Evolutionary conservation across 1,140 invertebrate species (phyloP).

Genomic region (Caenorhabditis brenneri): DNA sequence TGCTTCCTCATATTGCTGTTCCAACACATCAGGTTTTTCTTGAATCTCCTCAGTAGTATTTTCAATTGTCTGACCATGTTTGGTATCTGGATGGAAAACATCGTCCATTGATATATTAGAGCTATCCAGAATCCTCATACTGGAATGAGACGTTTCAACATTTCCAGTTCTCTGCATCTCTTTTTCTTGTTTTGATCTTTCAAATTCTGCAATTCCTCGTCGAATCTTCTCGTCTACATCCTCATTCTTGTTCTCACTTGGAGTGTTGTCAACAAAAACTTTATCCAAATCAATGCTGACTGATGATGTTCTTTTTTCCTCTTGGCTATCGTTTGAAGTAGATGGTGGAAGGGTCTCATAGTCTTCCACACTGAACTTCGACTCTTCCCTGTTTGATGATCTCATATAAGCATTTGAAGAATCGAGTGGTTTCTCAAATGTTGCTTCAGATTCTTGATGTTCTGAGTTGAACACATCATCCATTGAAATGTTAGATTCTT

Average conservation of each 20-base stretch:
- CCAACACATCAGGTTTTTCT: too few species aligned
- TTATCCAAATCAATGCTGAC: background rate
- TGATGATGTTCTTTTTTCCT: background rate
- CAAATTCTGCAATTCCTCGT: background rate
- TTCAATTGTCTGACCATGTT: too few species aligned
- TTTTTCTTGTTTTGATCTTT: background rate
- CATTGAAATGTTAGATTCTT: conserved; percentile 7
- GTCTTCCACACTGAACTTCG: too few species aligned
- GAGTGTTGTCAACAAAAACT: background rate
- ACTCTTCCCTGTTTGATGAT: too few species aligned
- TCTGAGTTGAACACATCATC: too few species aligned
- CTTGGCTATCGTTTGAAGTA: too few species aligned
- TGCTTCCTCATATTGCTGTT: too few species aligned
- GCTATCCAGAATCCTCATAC: background rate
- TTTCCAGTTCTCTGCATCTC: background rate
- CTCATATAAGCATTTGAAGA: too few species aligned
- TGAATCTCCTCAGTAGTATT: too few species aligned
- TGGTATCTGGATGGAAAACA: background rate
- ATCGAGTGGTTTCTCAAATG: too few species aligned
- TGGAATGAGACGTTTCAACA: background rate
- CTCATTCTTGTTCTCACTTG: background rate
- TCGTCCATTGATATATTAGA: background rate
- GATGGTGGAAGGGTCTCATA: too few species aligned
- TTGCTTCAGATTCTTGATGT: too few species aligned
- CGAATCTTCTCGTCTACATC: background rate